Percentiles rank a stretch among this genome's conserved stretches.
Evolutionary conservation across 2,113 vertebrate genomes (phyloP).

Genomic region (Nerophis lumbriciformis): DNA sequence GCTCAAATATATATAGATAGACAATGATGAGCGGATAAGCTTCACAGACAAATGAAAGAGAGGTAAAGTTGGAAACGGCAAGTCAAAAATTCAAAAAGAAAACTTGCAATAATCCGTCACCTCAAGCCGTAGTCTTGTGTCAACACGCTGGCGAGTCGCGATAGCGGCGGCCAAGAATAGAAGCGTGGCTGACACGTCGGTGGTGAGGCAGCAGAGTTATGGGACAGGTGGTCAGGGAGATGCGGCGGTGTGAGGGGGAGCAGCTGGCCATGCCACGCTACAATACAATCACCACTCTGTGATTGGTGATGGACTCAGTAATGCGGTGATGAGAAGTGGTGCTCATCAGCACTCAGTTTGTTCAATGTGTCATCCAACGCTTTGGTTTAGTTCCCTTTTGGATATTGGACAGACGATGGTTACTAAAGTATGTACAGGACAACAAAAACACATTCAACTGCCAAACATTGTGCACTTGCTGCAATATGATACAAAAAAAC

Average conservation of each 20-base stretch:
- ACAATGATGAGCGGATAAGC: too few species aligned
- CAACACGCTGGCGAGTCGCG: slow-evolving; percentile 37
- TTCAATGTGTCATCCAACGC: neutral
- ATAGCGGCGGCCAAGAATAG: slow-evolving; percentile 51
- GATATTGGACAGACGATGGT: too few species aligned
- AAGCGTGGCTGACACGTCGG: slow-evolving; percentile 31
- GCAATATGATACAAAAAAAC: too few species aligned
- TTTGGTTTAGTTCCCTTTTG: neutral
- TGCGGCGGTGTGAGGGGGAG: slow-evolving; percentile 26
- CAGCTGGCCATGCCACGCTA: slow-evolving; percentile 44
- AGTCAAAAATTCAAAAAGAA: slow-evolving; percentile 27
- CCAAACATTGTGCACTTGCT: neutral
- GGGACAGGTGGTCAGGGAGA: slow-evolving; percentile 40
- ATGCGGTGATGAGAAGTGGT: slow-evolving; percentile 6
- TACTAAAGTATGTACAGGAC: too few species aligned
- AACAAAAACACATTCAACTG: neutral
- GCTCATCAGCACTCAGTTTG: neutral
- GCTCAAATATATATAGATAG: too few species aligned
- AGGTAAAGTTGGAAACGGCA: neutral
- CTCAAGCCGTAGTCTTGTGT: slow-evolving; percentile 37
- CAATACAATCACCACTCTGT: slow-evolving; percentile 39
- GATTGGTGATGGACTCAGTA: slow-evolving; percentile 11
- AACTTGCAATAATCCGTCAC: slow-evolving; percentile 21
- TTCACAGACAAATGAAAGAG: too few species aligned
- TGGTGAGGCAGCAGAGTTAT: slow-evolving; percentile 45